Evolutionary conservation across 2,888 invertebrate species (phyloP).

Genomic region (Apamea sordens): DNA sequence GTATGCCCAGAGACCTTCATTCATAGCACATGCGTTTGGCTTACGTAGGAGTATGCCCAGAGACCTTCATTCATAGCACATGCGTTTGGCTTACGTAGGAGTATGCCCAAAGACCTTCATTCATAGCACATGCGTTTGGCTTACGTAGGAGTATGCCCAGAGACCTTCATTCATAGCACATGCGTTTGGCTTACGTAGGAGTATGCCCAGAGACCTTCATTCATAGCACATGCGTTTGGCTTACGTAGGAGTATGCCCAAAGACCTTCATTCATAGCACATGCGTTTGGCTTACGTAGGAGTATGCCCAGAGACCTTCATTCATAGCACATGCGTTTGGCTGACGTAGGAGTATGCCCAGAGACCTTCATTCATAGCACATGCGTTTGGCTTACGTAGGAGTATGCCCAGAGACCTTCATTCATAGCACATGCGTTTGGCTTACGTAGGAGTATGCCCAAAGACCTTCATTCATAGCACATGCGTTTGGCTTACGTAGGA

Average conservation of each 20-base stretch:
- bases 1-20: too few relatives aligned
- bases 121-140: slow-evolving; percentile 37
- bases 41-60: too few relatives aligned
- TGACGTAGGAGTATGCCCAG: too few relatives aligned
- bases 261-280: slow-evolving; percentile 45
- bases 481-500: slow-evolving; percentile 1
- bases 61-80: slow-evolving; percentile 45
- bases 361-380: slow-evolving; percentile 45
- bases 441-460: too few relatives aligned
- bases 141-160: too few relatives aligned
- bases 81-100: slow-evolving; percentile 1
- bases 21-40: slow-evolving; percentile 37
- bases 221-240: slow-evolving; percentile 37
- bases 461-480: slow-evolving; percentile 45
- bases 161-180: slow-evolving; percentile 45
- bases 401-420: too few relatives aligned
- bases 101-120: too few relatives aligned
- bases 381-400: slow-evolving; percentile 1
- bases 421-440: slow-evolving; percentile 37
- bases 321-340: slow-evolving; percentile 37
- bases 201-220: too few relatives aligned
- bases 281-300: slow-evolving; percentile 1
- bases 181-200: slow-evolving; percentile 1
- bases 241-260: too few relatives aligned
- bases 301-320: too few relatives aligned